Base-by-base conservation (phyloP, 1,140 invertebrate species). In the Camponotus vicinus region DNA sequence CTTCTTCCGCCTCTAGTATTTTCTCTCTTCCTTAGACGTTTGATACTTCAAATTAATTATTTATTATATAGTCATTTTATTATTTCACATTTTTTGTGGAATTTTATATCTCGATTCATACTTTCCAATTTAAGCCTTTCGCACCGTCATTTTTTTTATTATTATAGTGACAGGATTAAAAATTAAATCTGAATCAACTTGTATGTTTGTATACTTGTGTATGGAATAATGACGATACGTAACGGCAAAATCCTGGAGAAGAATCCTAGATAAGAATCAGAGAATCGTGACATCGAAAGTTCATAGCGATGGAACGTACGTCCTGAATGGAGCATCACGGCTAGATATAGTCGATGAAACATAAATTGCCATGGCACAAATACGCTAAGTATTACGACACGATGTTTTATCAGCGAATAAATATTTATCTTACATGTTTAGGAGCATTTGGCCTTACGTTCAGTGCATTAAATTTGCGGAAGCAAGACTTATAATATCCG, bases 241-340 rank as follows among this genome's bases (percentile, higher is more conserved):
- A 61, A 73, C 79, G 42, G n/a, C 42, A 59, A 57, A 37, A 75
- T 83, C 40, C 79, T 63, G 69, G 27, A 61, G 79, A 21, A 49
- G 79, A 73, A 9, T 83, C 32, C 49, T 42, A 49, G 79, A 83
- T 83, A 83, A 75, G 79, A 63, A 83, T 83, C 79, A 63, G 67
- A 75, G 79, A 75, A 69, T 83, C 79, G 79, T 83, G 79, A 75
- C 79, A 75, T 7, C 79, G 79, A 83, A 83, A 83, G 79, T 83
- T 83, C 79, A 83, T 75, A 73, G 79, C 79, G 34, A 83, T 83
- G 45, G 69, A 83, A 75, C 32, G 79, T 37, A n/a, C 79, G 40
- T 75, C 69, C 79, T 61, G 79, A 83, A 83, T 75, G 69, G 69
- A 83, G 34, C 64, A 13, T 80, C 37, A 57, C 32, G 27, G 69